A percentile compares a stretch with the other conserved stretches of the same genome.
phyloP scores from a whole-genome alignment of 2,888 invertebrate genomes.

The Eupsilia transversa region DNA sequence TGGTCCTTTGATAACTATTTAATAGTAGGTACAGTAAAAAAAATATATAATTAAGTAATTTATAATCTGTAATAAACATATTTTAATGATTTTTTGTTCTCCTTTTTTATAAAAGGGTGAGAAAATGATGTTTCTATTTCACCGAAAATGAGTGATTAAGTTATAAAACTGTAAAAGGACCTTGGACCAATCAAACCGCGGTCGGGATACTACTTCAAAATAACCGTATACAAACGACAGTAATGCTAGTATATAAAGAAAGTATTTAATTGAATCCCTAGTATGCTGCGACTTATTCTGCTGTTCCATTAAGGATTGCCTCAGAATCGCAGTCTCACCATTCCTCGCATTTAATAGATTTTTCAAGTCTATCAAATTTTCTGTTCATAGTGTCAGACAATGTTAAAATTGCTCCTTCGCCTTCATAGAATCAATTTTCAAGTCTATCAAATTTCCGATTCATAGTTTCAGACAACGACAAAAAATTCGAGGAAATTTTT shows the following conservation, averaged over 20 bases:
- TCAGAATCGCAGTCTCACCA: neutral
- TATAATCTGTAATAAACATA: too few relatives aligned
- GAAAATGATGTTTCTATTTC: too few relatives aligned
- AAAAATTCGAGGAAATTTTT: conserved; percentile 2
- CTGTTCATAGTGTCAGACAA: conserved; percentile 9
- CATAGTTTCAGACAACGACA: conserved; percentile 21
- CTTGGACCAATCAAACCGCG: too few relatives aligned
- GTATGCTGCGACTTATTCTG: conserved; percentile 6
- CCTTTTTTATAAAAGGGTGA: too few relatives aligned
- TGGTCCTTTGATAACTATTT: too few relatives aligned
- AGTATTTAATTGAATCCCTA: neutral
- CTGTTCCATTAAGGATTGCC: conserved; percentile 2
- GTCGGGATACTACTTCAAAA: too few relatives aligned
- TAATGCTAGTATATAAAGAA: neutral
- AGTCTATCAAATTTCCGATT: conserved; percentile 21
- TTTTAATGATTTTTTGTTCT: too few relatives aligned
- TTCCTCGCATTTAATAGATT: conserved; percentile 5
- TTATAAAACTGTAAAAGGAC: too few relatives aligned
- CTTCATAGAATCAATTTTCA: conserved; percentile 13
- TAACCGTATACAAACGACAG: too few relatives aligned
- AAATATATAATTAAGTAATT: too few relatives aligned
- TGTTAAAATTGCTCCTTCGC: neutral
- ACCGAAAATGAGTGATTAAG: too few relatives aligned
- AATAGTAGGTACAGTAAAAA: too few relatives aligned
- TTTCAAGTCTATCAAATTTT: conserved; percentile 35